A percentile compares a stretch with the other conserved stretches of the same genome.
These are phyloP conservation scores for Heliconius charithonia DNA, from an alignment of 2,888 invertebrate species.

Conservation along the genomic window DNA sequence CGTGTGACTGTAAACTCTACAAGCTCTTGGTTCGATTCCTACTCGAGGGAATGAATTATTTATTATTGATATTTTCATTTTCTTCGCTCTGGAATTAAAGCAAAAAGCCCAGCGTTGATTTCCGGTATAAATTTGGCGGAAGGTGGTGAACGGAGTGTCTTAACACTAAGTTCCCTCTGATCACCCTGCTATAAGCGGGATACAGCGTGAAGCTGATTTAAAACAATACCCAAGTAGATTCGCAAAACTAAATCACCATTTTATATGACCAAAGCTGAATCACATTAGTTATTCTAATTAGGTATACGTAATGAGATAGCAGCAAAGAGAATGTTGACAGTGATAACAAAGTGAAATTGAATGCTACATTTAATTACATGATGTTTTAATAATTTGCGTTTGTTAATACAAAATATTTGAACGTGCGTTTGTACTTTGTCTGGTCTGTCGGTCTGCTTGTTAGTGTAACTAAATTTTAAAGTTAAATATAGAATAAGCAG, in stretches of 20 bases:
- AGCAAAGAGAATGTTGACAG: conserved; percentile 41
- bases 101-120: too few species aligned
- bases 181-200: too few species aligned
- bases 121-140: too few species aligned
- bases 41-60: too few species aligned
- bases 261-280: conserved; percentile 35
- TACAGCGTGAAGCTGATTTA: background rate
- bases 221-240: conserved; percentile 12
- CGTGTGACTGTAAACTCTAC: too few species aligned
- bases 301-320: conserved; percentile 38
- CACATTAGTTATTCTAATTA: conserved; percentile 44
- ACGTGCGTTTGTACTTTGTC: conserved; percentile 20
- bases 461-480: conserved; percentile 18
- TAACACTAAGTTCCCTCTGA: too few species aligned
- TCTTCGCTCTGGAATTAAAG: too few species aligned
- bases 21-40: too few species aligned
- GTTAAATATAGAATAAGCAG: background rate
- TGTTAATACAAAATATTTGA: conserved; percentile 36
- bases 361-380: conserved; percentile 38
- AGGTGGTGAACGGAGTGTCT: too few species aligned
- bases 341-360: conserved; percentile 41
- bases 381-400: conserved; percentile 38
- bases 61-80: too few species aligned
- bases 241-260: conserved; percentile 25
- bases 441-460: conserved; percentile 5